Percentiles rank a stretch among this genome's conserved stretches.
Conservation (phyloP, 2,888 invertebrate genomes). For the Calliopum simillimum region DNA sequence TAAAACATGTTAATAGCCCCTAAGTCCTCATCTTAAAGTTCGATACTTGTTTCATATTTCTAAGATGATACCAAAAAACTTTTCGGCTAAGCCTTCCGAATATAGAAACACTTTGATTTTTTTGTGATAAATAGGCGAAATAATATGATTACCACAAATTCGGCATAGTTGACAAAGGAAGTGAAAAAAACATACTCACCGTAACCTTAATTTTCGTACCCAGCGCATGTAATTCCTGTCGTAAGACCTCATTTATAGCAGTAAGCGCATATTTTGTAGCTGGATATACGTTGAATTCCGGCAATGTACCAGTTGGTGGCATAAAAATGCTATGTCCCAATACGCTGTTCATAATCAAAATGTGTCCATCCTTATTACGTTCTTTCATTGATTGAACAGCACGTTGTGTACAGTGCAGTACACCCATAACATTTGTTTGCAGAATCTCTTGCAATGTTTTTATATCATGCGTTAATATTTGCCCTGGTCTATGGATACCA, state of each 20-base stretch:
- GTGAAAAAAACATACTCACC: conserved; percentile 43
- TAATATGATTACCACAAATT: neutral
- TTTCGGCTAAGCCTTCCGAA: too few species aligned
- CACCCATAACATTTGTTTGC: conserved; percentile 69
- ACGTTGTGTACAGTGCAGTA: conserved; percentile 67
- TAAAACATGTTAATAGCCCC: too few species aligned
- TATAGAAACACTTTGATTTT: too few species aligned
- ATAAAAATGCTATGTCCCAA: conserved; percentile 58
- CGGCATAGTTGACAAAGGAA: too few species aligned
- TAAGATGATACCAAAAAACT: too few species aligned
- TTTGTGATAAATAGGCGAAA: neutral
- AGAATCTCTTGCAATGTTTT: conserved; percentile 58
- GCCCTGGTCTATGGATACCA: conserved; percentile 62
- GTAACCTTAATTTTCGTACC: conserved; percentile 54
- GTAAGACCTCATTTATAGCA: conserved; percentile 58
- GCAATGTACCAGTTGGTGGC: conserved; percentile 51
- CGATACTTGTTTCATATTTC: too few species aligned
- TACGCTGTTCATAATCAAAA: conserved; percentile 68
- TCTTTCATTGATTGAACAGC: conserved; percentile 69
- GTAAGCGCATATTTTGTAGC: conserved; percentile 60
- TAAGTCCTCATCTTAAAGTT: too few species aligned
- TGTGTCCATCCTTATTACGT: conserved; percentile 63
- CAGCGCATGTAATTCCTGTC: conserved; percentile 59
- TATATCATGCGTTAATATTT: conserved; percentile 50
- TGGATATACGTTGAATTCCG: conserved; percentile 60